These are phyloP conservation scores for Microtus montanus DNA, from an alignment of 2,113 vertebrate genomes.

Conservation along the genomic window DNA sequence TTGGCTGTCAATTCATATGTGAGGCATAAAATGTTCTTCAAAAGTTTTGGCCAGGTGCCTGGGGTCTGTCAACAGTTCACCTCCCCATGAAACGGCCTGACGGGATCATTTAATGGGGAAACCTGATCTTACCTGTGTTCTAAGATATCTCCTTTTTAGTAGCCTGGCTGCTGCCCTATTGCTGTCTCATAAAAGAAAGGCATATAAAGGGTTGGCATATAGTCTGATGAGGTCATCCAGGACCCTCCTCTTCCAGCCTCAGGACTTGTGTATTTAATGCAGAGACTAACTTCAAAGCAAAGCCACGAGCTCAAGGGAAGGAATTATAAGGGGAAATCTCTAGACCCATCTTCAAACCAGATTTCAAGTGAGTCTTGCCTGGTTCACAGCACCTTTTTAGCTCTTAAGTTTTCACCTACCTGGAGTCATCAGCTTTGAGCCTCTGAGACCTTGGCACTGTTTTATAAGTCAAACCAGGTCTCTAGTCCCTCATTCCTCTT, in stretches of 20 bases:
- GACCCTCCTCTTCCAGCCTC: background rate
- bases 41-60: constrained; percentile 23
- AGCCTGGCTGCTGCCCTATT: background rate
- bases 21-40: constrained; percentile 44
- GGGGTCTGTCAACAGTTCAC: background rate
- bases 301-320: background rate
- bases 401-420: background rate
- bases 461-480: background rate
- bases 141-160: background rate
- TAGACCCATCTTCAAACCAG: background rate
- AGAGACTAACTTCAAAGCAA: background rate
- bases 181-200: background rate
- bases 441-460: background rate
- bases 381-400: background rate
- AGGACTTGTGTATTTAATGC: background rate
- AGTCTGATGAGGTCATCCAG: background rate
- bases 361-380: background rate
- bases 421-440: background rate
- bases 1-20: background rate
- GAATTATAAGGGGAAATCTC: background rate
- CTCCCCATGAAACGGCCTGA: background rate
- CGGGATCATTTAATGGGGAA: background rate
- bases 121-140: background rate
- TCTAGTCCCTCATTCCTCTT: background rate
- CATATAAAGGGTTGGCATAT: background rate